These are phyloP conservation scores for Patella ulyssiponensis DNA, from an alignment of 2,888 invertebrate genomes.

Conservation along the genomic window DNA sequence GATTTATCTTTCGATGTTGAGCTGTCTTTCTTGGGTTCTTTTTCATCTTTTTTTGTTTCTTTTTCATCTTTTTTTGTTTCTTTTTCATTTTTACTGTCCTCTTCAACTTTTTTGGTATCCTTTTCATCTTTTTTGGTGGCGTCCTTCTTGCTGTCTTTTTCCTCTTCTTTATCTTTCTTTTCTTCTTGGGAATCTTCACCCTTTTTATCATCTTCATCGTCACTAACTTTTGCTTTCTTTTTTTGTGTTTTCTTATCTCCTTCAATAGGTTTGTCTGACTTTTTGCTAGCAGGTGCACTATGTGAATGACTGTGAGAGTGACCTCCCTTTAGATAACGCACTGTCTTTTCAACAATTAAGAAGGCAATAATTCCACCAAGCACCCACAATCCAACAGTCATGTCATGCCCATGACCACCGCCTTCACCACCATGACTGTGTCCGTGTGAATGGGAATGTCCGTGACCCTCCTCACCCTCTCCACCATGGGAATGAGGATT, in stretches of 20 bases:
- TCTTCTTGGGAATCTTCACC: constrained; percentile 31
- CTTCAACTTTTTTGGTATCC: constrained; percentile 38
- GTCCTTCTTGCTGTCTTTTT: constrained; percentile 13
- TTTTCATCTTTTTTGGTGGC: constrained; percentile 22
- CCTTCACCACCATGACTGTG: constrained; percentile 54
- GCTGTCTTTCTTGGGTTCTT: neutral
- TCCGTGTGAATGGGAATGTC: constrained; percentile 75
- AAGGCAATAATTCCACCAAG: constrained; percentile 93
- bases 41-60: constrained; percentile 14
- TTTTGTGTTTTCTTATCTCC: constrained; percentile 26
- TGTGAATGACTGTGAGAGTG: constrained; percentile 79
- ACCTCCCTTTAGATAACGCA: constrained; percentile 84
- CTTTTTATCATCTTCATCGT: constrained; percentile 37
- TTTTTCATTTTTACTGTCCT: constrained; percentile 29
- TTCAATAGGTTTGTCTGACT: constrained; percentile 21
- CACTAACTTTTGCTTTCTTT: constrained; percentile 38
- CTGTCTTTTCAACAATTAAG: constrained; percentile 89
- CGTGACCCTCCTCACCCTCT: constrained; percentile 66
- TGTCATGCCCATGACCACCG: constrained; percentile 78
- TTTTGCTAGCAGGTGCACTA: constrained; percentile 25
- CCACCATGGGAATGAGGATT: constrained; percentile 71
- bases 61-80: constrained; percentile 4
- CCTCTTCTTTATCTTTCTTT: constrained; percentile 27
- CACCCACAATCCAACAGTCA: constrained; percentile 94
- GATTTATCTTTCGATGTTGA: too few species aligned